Percentiles rank a stretch among this genome's conserved stretches.
phyloP scores from a whole-genome alignment of 1,140 invertebrate species.

The Archegozetes longisetosus region DNA sequence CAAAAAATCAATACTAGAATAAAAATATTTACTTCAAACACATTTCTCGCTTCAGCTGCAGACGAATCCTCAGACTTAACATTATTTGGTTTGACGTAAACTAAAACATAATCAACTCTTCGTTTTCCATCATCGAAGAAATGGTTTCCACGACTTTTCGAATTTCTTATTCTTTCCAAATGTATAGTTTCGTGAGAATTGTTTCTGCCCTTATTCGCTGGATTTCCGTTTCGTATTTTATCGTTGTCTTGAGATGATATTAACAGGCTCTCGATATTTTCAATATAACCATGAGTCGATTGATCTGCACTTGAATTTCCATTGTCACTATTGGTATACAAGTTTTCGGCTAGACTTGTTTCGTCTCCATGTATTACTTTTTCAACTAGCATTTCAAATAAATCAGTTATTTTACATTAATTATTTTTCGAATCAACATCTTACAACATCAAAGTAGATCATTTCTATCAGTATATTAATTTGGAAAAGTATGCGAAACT shows the following conservation, averaged over 20 bases:
- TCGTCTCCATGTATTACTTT: background rate
- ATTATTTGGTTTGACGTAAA: conserved; percentile 42
- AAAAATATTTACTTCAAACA: conserved; percentile 17
- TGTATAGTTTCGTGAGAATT: background rate
- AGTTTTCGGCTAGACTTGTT: background rate
- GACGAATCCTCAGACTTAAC: conserved; percentile 26
- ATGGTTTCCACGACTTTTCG: background rate
- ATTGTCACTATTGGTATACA: background rate
- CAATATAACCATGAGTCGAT: background rate
- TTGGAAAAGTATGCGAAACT: too few relatives aligned
- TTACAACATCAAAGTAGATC: too few relatives aligned
- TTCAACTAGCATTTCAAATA: too few relatives aligned
- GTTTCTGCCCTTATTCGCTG: background rate
- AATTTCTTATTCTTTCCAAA: conserved; percentile 8
- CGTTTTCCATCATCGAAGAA: conserved; percentile 22
- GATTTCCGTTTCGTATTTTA: background rate
- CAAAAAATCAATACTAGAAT: too few relatives aligned
- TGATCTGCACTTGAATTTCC: background rate
- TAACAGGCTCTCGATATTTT: background rate
- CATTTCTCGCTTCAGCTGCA: conserved; percentile 14
- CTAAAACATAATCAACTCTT: conserved; percentile 43
- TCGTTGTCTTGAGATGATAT: background rate
- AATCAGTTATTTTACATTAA: too few relatives aligned
- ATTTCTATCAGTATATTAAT: too few relatives aligned
- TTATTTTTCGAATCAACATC: too few relatives aligned